Evolutionary conservation across 2,888 invertebrate genomes (phyloP).

Genomic region (Scaptomyza cyrtandrae): DNA sequence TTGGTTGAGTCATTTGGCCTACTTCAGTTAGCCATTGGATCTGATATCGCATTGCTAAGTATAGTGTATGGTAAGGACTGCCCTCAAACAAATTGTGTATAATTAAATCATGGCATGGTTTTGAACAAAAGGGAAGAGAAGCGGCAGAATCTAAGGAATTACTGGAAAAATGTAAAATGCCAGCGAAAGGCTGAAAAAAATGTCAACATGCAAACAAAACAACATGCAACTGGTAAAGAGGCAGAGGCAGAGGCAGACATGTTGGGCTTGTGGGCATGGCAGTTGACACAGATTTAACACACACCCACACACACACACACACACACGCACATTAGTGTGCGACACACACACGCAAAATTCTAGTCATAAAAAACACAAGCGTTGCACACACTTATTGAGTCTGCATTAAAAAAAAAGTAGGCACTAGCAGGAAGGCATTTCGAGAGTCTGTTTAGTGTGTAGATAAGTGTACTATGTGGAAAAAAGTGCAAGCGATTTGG

Average conservation of each 20-base stretch:
- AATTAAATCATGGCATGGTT: conserved; percentile 68
- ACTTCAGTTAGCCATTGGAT: conserved; percentile 9
- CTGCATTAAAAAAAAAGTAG: conserved; percentile 57
- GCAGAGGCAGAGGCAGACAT: conserved; percentile 5
- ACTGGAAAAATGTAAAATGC: conserved; percentile 60
- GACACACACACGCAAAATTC: too few species aligned
- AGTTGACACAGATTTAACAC: conserved; percentile 71
- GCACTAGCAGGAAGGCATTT: conserved; percentile 21
- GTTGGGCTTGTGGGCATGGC: conserved; percentile 36
- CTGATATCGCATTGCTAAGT: conserved; percentile 24
- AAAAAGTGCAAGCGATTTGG: conserved; percentile 67
- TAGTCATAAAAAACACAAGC: conserved; percentile 17
- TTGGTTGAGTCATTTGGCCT: conserved; percentile 11
- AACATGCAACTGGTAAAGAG: conserved; percentile 69
- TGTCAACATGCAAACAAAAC: conserved; percentile 68
- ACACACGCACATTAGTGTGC: conserved; percentile 50
- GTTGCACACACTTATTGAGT: conserved; percentile 63
- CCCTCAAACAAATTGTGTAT: conserved; percentile 49
- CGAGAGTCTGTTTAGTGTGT: conserved; percentile 58
- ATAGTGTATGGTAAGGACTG: not conserved
- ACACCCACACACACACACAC: conserved; percentile 38
- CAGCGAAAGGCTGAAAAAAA: conserved; percentile 39
- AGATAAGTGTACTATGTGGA: conserved; percentile 10
- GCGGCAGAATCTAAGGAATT: conserved; percentile 37
- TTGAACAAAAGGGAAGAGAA: conserved; percentile 4